phyloP scores from a whole-genome alignment of 2,113 vertebrate species.

The Montifringilla adamsi region DNA sequence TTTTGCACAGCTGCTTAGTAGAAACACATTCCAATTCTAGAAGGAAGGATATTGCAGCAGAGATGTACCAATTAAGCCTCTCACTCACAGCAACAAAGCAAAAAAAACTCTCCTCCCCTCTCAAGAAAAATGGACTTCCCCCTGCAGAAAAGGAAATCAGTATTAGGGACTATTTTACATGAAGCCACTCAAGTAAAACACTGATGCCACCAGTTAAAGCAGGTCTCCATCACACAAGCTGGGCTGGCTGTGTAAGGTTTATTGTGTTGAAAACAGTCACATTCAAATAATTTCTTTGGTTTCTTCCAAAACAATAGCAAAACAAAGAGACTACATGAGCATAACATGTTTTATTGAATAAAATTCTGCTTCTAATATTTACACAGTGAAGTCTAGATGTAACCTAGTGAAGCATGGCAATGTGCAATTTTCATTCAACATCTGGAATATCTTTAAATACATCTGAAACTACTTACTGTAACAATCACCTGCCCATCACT shows the following conservation, averaged over 20 bases:
- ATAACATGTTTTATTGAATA: conserved; percentile 67
- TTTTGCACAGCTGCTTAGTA: not conserved
- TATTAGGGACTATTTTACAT: not conserved
- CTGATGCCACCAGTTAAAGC: not conserved
- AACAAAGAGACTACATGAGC: not conserved
- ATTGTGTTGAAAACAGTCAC: not conserved
- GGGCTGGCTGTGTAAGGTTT: not conserved
- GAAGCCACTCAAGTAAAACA: not conserved
- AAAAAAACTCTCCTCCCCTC: not conserved
- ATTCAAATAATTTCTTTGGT: not conserved
- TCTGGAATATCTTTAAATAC: conserved; percentile 21
- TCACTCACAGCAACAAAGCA: not conserved
- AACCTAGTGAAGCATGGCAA: not conserved
- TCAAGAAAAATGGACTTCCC: not conserved
- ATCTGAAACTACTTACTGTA: conserved; percentile 29
- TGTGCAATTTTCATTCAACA: not conserved
- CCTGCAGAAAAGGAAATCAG: not conserved
- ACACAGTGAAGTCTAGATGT: conserved; percentile 16
- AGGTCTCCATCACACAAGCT: not conserved
- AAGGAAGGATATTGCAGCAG: not conserved
- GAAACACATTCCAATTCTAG: not conserved
- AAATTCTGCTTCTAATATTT: conserved; percentile 45
- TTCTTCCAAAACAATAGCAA: not conserved
- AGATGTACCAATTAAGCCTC: not conserved
- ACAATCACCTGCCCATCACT: conserved; percentile 33